Conservation (phyloP, 2,888 invertebrate genomes). For the Drosophila ezoana region DNA sequence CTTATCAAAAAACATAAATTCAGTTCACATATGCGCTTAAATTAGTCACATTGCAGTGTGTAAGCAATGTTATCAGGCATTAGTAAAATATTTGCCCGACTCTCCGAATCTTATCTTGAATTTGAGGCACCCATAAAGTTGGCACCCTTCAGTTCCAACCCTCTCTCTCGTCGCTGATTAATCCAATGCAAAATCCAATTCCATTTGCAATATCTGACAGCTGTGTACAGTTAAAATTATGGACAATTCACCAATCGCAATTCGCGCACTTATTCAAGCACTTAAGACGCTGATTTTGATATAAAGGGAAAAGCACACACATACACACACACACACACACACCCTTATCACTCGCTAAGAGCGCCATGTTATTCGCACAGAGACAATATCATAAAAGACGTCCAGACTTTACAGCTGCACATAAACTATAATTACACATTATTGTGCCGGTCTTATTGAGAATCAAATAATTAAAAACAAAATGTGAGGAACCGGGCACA, state of each 20-base stretch:
- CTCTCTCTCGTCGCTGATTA: conserved; percentile 19
- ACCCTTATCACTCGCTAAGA: not conserved
- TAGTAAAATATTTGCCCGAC: conserved; percentile 42
- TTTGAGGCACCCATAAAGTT: conserved; percentile 5
- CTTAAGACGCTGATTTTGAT: conserved; percentile 49
- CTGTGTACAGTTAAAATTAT: conserved; percentile 25
- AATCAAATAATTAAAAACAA: conserved; percentile 66
- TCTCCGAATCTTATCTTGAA: conserved; percentile 29
- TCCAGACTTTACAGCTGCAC: conserved; percentile 32
- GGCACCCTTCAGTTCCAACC: not conserved
- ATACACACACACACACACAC: not conserved
- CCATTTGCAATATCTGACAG: conserved; percentile 30
- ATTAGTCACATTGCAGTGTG: conserved; percentile 27
- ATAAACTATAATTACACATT: conserved; percentile 48
- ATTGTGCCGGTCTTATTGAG: conserved; percentile 57
- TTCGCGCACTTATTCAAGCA: conserved; percentile 38
- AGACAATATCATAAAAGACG: conserved; percentile 28
- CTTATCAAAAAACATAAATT: not conserved
- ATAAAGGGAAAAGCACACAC: conserved; percentile 2
- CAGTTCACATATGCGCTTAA: too few relatives aligned
- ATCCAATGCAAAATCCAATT: conserved; percentile 24
- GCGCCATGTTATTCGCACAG: not conserved
- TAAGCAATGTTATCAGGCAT: conserved; percentile 31
- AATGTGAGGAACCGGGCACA: conserved; percentile 15
- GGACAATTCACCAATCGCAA: conserved; percentile 31